Evolutionary conservation across 2,113 vertebrate genomes (phyloP), one percentile per base, ranked within the genome.

Genomic region (Trichechus manatus): DNA sequence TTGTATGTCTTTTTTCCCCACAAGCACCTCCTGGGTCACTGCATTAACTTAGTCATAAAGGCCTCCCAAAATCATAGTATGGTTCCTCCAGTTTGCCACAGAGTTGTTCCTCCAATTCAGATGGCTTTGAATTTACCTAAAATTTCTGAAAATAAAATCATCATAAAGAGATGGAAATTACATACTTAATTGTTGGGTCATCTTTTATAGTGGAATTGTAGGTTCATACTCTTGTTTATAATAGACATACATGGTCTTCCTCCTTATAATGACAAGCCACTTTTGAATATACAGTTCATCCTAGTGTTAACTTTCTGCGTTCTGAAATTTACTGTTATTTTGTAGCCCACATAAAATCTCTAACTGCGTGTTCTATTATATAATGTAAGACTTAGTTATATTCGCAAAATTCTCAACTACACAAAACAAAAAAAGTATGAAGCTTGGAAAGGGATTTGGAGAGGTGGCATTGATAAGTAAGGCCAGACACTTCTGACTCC

Each of bases 401-500:
- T 91, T 93, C 36, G 61, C 7, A 86, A 84, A 84, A 92, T 87
- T 96, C 84, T 92, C 61, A 95, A 82, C 87, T 79, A 56, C 53
- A 56, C 53, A 56, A 56, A n/a, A 66, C 44, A 11, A 63, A 75
- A 79, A 77, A 89, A 90, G 27, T 61, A 81, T n/a, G 47, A 93
- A 92, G 44, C 59, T 50, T 64, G 59, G 89, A 92, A 47, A 94
- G 3, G 39, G 70, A 95, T 19, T 63, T 81, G 19, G 63, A 84
- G 70, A 95, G 64, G 36, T 92, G 22, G 56, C 91, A 92, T 95
- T 93, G 94, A 94, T 92, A 92, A 96, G 82, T 87, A 79, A 92
- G n/a, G 59, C 50, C 92, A 96, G 89, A 92, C 56, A 95, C 33
- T 83, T 77, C 89, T 94, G 89, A 94, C 22, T 97, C 77, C 39